Evolutionary conservation across 2,113 vertebrate species (phyloP), one percentile per base, ranked within the genome.

Genomic region (Oxygymnocypris stewartii): DNA sequence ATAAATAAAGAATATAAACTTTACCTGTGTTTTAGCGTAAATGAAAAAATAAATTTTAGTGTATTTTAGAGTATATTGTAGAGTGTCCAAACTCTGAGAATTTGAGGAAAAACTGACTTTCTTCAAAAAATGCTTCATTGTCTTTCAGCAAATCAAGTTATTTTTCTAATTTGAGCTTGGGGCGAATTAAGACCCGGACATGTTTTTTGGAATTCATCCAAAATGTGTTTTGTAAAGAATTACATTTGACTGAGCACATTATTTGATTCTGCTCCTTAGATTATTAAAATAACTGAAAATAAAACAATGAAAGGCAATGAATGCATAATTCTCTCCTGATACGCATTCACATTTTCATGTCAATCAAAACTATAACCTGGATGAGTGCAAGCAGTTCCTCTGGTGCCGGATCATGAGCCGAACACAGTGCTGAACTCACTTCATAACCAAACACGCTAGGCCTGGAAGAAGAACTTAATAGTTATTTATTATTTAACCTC

Each of bases 401-500:
- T 40, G 67, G 51, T 77, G 44, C 18, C 23, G 8, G 16, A 18
- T 79, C 51, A 20, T 40, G 44, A 79, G 54, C n/a, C 18, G 23
- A 84, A 31, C 57, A 31, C 85, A 75, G 54, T 76, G 63, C 44
- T 42, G 16, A 25, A 79, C 31, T 80, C 35, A 65, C 54, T n/a
- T n/a, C 40, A 76, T 49, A 31, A 57, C 37, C 83, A 79, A 79
- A 71, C 57, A 59, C 20, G n/a, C 73, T 82, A 69, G 88, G 79
- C 86, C 79, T 69, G 18, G 74, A 90, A 89, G 87, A 85, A 81
- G 84, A 86, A 80, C 76, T 51, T 90, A 86, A 91, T 90, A 82
- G 91, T 87, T 88, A 87, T 90, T 93, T 93, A 93, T 94, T 92
- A 93, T 93, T 89, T 93, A 94, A 91, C 91, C 92, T 91, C 92